Conservation (phyloP, 2,113 vertebrate genomes). For the Apaloderma vittatum region DNA sequence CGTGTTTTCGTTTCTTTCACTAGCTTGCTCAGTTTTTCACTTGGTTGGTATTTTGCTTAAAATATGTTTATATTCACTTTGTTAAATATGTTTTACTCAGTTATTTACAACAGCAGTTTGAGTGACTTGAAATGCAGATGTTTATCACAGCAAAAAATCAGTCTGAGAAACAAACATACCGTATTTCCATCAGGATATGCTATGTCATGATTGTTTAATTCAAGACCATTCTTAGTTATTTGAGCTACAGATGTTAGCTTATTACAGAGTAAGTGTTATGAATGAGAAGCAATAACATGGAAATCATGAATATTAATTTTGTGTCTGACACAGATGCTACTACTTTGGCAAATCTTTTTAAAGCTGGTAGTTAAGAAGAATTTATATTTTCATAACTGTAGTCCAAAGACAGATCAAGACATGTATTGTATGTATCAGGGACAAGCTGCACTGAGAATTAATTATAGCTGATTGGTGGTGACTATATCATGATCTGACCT, state of each 20-base stretch:
- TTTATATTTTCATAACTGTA: background rate
- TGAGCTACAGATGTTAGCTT: background rate
- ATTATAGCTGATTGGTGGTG: background rate
- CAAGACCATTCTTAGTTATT: background rate
- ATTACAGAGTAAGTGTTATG: background rate
- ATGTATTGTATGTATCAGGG: background rate
- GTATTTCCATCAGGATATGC: background rate
- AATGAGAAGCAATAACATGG: background rate
- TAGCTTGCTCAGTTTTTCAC: background rate
- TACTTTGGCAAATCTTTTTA: background rate
- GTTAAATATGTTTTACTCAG: background rate
- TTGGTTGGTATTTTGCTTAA: background rate
- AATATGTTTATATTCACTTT: background rate
- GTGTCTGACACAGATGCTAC: background rate
- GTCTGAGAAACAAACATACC: background rate
- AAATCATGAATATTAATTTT: background rate
- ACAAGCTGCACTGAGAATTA: background rate
- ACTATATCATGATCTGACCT: background rate
- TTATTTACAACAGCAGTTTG: background rate
- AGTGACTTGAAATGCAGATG: background rate
- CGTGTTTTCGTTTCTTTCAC: background rate
- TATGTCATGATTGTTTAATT: background rate
- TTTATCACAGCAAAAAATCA: background rate
- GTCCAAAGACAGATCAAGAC: background rate
- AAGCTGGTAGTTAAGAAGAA: background rate